These are phyloP conservation scores for Caranx melampygus DNA, from an alignment of 2,113 vertebrate genomes.

Conservation along the genomic window DNA sequence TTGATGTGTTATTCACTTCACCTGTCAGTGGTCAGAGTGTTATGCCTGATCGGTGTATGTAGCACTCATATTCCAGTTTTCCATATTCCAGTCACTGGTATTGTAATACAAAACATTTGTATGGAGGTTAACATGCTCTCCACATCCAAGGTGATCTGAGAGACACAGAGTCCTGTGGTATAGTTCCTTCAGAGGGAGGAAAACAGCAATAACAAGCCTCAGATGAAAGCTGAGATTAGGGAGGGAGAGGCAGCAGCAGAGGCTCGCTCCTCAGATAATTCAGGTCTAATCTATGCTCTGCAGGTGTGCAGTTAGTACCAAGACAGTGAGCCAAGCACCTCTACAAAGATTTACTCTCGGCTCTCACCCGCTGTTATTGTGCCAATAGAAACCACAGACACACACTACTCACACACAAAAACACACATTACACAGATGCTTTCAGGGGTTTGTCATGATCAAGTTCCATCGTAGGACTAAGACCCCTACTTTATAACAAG, in stretches of 20 bases:
- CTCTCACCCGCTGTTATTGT: conserved; percentile 53
- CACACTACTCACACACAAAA: conserved; percentile 24
- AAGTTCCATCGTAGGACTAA: conserved; percentile 6
- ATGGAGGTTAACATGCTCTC: conserved; percentile 43
- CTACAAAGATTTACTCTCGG: conserved; percentile 72
- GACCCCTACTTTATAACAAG: background rate
- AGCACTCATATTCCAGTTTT: background rate
- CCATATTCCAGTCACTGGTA: conserved; percentile 6
- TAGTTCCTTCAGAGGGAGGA: conserved; percentile 52
- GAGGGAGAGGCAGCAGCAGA: conserved; percentile 58
- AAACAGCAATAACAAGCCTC: conserved; percentile 73
- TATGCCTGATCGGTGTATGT: too few relatives aligned
- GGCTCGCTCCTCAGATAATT: conserved; percentile 75
- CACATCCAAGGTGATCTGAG: conserved; percentile 51
- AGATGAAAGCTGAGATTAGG: conserved; percentile 77
- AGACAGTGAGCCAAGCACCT: conserved; percentile 63
- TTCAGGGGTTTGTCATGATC: conserved; percentile 28
- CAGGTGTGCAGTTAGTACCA: conserved; percentile 71
- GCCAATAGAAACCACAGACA: conserved; percentile 38
- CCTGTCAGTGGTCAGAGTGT: too few relatives aligned
- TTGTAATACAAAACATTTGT: conserved; percentile 33
- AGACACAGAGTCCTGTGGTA: conserved; percentile 50
- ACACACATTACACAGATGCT: conserved; percentile 25
- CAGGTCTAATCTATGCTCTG: conserved; percentile 78
- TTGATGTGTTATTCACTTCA: too few relatives aligned